Base-by-base conservation (phyloP, 2,113 vertebrate genomes). In the Turdus rufiventris region DNA sequence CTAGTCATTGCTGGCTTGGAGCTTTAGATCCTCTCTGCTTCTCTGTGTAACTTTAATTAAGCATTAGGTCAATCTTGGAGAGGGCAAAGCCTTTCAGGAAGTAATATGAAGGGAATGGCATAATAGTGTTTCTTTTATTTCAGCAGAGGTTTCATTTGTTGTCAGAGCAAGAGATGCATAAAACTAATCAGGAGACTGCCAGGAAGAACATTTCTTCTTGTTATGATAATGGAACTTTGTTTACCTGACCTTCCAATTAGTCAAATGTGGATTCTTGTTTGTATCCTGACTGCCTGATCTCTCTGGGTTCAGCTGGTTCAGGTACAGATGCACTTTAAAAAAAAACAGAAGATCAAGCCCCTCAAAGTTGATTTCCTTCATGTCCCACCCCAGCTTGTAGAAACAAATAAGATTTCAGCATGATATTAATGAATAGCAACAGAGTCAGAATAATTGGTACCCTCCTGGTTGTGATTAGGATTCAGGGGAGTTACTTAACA, bases 31-130 rank as follows among this genome's bases (percentile, higher is more conserved):
- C 84, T 96, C 81, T 96, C 85, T 88, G 56, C 87, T 94, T 85
- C 67, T 86, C 73, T 94, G 78, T 78, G 66, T 90, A 93, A 85
- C 88, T 96, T 97, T 95, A 97, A 97, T 97, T 97, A 96, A 97
- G 94, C 73, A 94, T 80, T 93, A 81, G 67, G 93, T 95, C 78
- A 53, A 0, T 96, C 78, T 96, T 95, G 66, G 38, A 88, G 72
- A 56, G 82, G 82, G 61, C 26, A 65, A 87, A 63, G 71, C 51
- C 75, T 91, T 94, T 96, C 62, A 85, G 91, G 72, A 96, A 88
- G 62, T 89, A 95, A 80, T 94, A 77, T 15, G 78, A 79, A 57
- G 62, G 62, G 89, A 91, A 88, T 2, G 12, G 12, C 65, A 29
- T 79, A 79, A 73, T 56, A 80, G 51, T 76, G 75, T 62, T 92